Evolutionary conservation across 2,797 vertebrate species (phyloP).

Genomic region (Enteromius fasciolatus): DNA sequence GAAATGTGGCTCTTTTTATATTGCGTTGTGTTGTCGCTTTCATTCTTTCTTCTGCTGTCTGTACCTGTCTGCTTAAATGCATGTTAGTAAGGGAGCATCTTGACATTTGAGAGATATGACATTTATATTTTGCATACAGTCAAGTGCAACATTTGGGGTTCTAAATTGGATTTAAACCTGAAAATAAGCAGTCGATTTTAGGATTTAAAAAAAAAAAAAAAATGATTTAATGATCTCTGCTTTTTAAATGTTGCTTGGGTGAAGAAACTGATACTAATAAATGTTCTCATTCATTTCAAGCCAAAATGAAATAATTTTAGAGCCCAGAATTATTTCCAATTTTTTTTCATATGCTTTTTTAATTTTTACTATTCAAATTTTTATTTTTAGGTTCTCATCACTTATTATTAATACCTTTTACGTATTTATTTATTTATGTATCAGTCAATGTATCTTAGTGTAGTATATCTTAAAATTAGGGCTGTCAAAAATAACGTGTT

Average conservation of each 20-base stretch:
- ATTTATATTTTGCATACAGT: background rate
- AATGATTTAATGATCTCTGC: background rate
- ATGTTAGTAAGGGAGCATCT: background rate
- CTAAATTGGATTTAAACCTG: background rate
- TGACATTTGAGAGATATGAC: background rate
- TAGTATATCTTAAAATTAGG: background rate
- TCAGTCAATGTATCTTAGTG: background rate
- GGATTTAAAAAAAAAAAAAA: background rate
- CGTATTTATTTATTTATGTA: background rate
- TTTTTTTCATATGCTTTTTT: background rate
- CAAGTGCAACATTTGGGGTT: background rate
- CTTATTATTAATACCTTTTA: background rate
- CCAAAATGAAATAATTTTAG: background rate
- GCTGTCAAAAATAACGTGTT: no score
- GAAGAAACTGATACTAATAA: background rate
- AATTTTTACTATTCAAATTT: background rate
- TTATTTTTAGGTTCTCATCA: background rate
- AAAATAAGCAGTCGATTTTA: background rate
- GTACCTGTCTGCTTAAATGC: background rate
- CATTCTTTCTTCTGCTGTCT: background rate
- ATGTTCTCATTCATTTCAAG: background rate
- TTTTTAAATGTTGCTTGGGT: background rate
- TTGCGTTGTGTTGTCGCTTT: background rate
- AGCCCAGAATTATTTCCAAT: background rate
- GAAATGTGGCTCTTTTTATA: background rate